These are phyloP conservation scores for Mesorhabditis belari DNA, from an alignment of 2,888 invertebrate species.

Conservation along the genomic window DNA sequence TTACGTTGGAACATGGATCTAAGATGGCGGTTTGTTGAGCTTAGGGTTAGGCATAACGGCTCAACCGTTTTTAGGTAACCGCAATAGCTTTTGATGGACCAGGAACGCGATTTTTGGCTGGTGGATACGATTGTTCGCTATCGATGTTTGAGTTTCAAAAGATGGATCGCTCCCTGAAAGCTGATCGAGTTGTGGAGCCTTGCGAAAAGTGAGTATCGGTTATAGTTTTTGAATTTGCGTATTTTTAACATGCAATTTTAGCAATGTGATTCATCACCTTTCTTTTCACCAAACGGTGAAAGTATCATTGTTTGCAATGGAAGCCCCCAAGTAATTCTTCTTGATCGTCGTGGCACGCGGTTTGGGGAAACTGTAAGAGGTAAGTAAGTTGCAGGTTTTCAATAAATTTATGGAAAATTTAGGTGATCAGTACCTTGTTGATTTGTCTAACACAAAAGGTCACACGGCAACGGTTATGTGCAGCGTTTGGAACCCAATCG, in stretches of 20 bases:
- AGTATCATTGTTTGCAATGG: conserved; percentile 84
- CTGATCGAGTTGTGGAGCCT: conserved; percentile 59
- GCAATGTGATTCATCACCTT: conserved; percentile 78
- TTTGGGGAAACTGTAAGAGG: conserved; percentile 49
- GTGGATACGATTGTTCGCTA: conserved; percentile 82
- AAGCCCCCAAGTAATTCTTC: conserved; percentile 60
- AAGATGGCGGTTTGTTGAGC: conserved; percentile 69
- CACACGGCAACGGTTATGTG: conserved; percentile 83
- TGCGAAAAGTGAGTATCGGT: conserved; percentile 44
- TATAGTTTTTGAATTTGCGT: conserved; percentile 63
- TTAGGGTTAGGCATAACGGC: conserved; percentile 53
- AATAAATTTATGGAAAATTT: conserved; percentile 60
- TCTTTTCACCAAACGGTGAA: conserved; percentile 92
- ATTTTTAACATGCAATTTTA: conserved; percentile 59
- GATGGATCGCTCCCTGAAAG: conserved; percentile 70
- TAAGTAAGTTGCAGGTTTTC: conserved; percentile 56
- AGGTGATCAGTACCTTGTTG: conserved; percentile 89
- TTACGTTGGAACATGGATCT: conserved; percentile 76
- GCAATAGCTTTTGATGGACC: conserved; percentile 86
- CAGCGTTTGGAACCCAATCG: conserved; percentile 87
- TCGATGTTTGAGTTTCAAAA: conserved; percentile 98
- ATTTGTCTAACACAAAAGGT: conserved; percentile 86
- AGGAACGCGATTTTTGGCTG: conserved; percentile 80
- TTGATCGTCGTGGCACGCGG: conserved; percentile 60
- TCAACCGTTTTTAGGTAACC: conserved; percentile 58